A percentile compares a stretch with the other conserved stretches of the same genome.
Conservation (phyloP, 2,797 vertebrate species). For the Parauchenoglanis ngamensis region DNA sequence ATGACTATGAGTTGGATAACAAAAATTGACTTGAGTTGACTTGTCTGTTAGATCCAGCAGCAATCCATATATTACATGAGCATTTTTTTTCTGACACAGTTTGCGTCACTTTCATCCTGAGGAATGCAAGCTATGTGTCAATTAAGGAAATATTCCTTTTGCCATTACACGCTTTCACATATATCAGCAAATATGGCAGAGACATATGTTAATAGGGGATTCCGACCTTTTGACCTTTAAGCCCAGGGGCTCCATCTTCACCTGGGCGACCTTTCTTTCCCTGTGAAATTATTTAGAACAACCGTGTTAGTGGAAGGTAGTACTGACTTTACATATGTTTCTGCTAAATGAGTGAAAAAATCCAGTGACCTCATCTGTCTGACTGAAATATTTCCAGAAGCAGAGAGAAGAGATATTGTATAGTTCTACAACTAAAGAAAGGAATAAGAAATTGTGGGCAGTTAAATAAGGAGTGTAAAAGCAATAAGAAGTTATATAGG, state of each 20-base stretch:
- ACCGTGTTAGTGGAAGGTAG: constrained; percentile 10
- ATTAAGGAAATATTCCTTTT: neutral
- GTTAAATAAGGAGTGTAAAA: neutral
- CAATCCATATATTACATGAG: neutral
- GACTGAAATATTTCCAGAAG: constrained; percentile 2
- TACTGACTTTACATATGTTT: neutral
- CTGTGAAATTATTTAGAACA: constrained; percentile 63
- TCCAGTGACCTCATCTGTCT: constrained; percentile 2
- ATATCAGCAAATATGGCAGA: constrained; percentile 19
- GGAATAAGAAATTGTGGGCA: neutral
- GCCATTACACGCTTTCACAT: neutral
- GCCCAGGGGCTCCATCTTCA: constrained; percentile 80
- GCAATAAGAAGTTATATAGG: neutral
- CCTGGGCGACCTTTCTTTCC: constrained; percentile 89
- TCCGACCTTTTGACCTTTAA: constrained; percentile 85
- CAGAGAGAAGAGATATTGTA: constrained; percentile 21
- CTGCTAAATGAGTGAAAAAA: neutral
- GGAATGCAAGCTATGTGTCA: neutral
- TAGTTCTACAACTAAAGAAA: neutral
- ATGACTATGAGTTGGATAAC: neutral
- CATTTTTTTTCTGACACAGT: neutral
- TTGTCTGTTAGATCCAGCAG: neutral
- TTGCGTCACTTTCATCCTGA: neutral
- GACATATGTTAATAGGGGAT: constrained; percentile 32
- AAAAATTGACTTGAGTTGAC: neutral